Percentiles rank a stretch among this genome's conserved stretches.
These are phyloP conservation scores for Ctenochaetus hawaiiensis DNA, from an alignment of 2,797 vertebrate genomes.

Conservation along the genomic window DNA sequence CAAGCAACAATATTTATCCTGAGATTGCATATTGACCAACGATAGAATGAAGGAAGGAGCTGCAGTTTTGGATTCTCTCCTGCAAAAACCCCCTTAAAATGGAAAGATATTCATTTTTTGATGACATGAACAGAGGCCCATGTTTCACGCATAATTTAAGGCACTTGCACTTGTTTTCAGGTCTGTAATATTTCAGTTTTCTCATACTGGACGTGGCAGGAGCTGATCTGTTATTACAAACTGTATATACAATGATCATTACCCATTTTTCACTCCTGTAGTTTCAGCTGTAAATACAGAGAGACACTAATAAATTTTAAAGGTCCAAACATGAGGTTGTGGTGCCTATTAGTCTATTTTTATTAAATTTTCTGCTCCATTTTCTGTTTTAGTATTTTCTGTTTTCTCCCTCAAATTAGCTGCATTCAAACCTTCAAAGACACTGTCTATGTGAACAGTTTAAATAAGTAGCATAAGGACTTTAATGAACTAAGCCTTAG, in stretches of 20 bases:
- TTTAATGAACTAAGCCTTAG: conserved; percentile 44
- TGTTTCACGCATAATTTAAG: neutral
- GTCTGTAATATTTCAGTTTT: neutral
- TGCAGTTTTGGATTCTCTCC: conserved; percentile 4
- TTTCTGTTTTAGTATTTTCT: neutral
- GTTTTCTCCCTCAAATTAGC: conserved; percentile 1
- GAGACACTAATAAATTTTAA: neutral
- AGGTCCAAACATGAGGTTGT: neutral
- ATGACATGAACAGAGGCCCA: neutral
- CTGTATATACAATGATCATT: neutral
- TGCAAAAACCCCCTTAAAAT: conserved; percentile 5
- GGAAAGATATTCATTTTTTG: neutral
- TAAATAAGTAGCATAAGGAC: conserved; percentile 26
- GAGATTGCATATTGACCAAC: conserved; percentile 54
- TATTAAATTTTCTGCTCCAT: neutral
- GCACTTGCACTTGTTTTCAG: too few species aligned
- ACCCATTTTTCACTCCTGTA: neutral
- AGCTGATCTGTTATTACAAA: neutral
- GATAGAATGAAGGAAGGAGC: conserved; percentile 14
- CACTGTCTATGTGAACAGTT: conserved; percentile 9
- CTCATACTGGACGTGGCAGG: neutral
- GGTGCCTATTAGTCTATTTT: conserved; percentile 1
- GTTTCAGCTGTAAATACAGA: neutral
- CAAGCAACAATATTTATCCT: conserved; percentile 54
- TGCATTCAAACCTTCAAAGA: conserved; percentile 21